Evolutionary conservation across 2,888 invertebrate species (phyloP).

Genomic region (Miltochrista miniata): DNA sequence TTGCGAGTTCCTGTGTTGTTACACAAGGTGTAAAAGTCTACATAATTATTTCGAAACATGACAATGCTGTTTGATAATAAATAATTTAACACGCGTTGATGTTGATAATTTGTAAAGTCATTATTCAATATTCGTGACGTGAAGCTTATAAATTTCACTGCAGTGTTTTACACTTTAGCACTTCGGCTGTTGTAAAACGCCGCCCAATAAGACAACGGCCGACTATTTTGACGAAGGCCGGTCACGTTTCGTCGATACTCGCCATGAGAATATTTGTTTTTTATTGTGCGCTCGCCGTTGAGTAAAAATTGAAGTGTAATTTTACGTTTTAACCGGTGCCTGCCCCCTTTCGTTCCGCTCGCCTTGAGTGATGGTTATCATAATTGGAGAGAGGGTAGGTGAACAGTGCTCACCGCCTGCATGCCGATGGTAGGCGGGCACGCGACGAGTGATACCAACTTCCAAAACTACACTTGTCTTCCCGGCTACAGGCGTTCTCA

Average conservation of each 20-base stretch:
- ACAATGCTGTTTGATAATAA: slow-evolving; percentile 42
- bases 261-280: slow-evolving; percentile 84
- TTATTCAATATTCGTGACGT: slow-evolving; percentile 81
- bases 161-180: slow-evolving; percentile 82
- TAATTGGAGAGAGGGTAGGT: slow-evolving; percentile 81
- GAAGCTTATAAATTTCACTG: slow-evolving; percentile 77
- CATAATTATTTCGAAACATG: slow-evolving; percentile 41
- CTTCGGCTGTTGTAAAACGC: slow-evolving; percentile 74
- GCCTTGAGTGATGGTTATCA: slow-evolving; percentile 83
- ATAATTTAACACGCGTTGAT: slow-evolving; percentile 60
- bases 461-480: slow-evolving; percentile 24
- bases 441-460: slow-evolving; percentile 54
- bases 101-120: slow-evolving; percentile 70
- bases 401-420: slow-evolving; percentile 65
- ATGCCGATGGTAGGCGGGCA: slow-evolving; percentile 67
- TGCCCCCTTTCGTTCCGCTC: slow-evolving; percentile 83
- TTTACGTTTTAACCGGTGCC: slow-evolving; percentile 81
- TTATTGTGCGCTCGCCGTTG: slow-evolving; percentile 77
- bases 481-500: no score
- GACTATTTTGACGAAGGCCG: slow-evolving; percentile 82
- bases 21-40: slow-evolving; percentile 32
- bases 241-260: slow-evolving; percentile 83
- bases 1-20: slow-evolving; percentile 16
- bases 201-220: slow-evolving; percentile 79
- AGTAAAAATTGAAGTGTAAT: slow-evolving; percentile 82